Percentiles rank a stretch among this genome's conserved stretches.
phyloP scores from a whole-genome alignment of 64 coral and sea anemone genomes.

The Anthopleura sola region DNA sequence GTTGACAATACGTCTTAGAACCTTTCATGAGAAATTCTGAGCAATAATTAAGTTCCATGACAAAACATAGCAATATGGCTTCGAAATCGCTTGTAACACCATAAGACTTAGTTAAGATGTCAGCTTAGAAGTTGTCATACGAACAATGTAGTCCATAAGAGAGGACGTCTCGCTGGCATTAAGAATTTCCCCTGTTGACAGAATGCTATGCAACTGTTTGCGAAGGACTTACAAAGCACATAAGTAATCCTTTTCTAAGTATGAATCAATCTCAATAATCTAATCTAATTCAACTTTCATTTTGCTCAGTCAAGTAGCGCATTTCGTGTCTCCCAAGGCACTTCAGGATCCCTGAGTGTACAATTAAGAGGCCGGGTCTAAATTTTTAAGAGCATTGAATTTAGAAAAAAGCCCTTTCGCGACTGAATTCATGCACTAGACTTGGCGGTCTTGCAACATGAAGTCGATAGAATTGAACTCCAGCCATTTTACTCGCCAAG shows the following conservation, averaged over 20 bases:
- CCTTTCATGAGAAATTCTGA: background rate
- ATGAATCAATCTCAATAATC: conserved; percentile 1
- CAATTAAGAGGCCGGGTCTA: background rate
- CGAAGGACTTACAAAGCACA: background rate
- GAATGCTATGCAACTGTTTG: conserved; percentile 5
- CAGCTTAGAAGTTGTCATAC: background rate
- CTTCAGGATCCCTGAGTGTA: background rate
- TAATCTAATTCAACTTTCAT: conserved; percentile 17
- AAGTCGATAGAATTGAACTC: background rate
- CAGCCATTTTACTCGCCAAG: background rate
- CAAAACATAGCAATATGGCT: conserved; percentile 12
- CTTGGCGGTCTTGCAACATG: background rate
- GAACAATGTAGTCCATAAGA: background rate
- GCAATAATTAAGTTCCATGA: background rate
- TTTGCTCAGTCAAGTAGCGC: conserved; percentile 6
- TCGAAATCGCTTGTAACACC: background rate
- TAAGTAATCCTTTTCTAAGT: background rate
- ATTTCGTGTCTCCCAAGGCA: conserved; percentile 17
- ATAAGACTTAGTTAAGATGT: conserved; percentile 20
- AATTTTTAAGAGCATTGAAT: background rate
- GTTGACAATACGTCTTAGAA: background rate
- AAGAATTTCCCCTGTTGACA: conserved; percentile 6
- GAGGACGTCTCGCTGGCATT: background rate
- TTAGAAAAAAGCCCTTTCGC: background rate
- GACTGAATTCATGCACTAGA: background rate